Conservation (phyloP, 2,113 vertebrate species). For the Vireo altiloquus region DNA sequence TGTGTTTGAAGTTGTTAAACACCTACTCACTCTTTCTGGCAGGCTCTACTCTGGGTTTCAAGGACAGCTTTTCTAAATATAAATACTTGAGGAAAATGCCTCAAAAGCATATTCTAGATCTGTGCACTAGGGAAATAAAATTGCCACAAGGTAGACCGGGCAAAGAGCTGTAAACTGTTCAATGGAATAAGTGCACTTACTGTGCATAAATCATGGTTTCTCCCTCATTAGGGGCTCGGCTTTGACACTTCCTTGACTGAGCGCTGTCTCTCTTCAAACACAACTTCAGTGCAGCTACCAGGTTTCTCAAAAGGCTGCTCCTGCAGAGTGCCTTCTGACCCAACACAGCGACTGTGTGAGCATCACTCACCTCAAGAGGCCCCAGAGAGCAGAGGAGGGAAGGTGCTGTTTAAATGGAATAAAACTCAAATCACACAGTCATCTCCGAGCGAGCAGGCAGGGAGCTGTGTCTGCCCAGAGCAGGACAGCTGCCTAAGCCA, state of each 20-base stretch:
- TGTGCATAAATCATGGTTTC: neutral
- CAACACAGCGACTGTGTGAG: fast-evolving
- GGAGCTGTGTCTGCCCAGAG: neutral
- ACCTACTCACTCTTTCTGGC: neutral
- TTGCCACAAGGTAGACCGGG: neutral
- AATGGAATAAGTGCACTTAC: neutral
- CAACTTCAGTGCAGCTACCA: neutral
- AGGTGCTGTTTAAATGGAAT: neutral
- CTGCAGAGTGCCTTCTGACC: neutral
- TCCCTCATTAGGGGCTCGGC: neutral
- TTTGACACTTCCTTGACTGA: neutral
- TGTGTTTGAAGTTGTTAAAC: neutral
- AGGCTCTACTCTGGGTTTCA: neutral
- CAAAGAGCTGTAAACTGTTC: neutral
- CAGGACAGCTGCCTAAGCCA: neutral
- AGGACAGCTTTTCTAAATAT: slow-evolving; percentile 7
- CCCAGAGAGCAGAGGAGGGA: neutral
- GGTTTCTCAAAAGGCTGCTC: neutral
- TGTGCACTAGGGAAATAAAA: neutral
- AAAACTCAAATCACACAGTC: neutral
- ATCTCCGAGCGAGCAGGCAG: fast-evolving
- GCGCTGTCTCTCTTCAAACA: neutral
- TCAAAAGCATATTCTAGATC: neutral
- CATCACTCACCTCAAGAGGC: neutral
- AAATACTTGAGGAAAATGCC: neutral